Evolutionary conservation across 2,888 invertebrate genomes (phyloP).

Genomic region (Erynnis tages): DNA sequence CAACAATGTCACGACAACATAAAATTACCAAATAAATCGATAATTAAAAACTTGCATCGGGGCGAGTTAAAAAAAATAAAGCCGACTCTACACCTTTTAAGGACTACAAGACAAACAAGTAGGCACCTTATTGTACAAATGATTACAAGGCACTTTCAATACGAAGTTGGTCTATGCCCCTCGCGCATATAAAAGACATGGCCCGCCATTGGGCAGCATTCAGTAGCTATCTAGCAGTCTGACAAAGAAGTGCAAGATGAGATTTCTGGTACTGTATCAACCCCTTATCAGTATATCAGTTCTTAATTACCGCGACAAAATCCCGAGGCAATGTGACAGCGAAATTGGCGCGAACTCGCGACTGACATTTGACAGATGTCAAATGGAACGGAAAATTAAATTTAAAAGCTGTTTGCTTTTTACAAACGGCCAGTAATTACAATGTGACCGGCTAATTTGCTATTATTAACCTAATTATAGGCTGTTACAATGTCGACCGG

Average conservation of each 20-base stretch:
- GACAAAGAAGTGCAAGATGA: slow-evolving; percentile 77
- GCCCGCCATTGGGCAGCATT: slow-evolving; percentile 52
- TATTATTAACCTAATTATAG: slow-evolving; percentile 12
- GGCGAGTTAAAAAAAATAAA: slow-evolving; percentile 18
- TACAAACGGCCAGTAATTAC: neutral
- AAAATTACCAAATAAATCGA: slow-evolving; percentile 20
- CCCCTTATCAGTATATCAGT: slow-evolving; percentile 30
- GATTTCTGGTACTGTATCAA: slow-evolving; percentile 70
- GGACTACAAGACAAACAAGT: slow-evolving; percentile 33
- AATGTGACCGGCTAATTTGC: slow-evolving; percentile 3
- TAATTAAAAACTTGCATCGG: slow-evolving; percentile 23
- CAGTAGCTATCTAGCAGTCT: slow-evolving; percentile 79
- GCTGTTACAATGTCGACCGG: slow-evolving; percentile 7
- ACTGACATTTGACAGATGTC: slow-evolving; percentile 13
- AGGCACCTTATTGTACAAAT: slow-evolving; percentile 36
- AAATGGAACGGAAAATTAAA: neutral
- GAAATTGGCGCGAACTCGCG: slow-evolving; percentile 10
- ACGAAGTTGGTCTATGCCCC: slow-evolving; percentile 43
- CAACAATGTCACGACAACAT: neutral
- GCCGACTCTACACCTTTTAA: slow-evolving; percentile 23
- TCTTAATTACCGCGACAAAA: slow-evolving; percentile 5
- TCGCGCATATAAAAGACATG: slow-evolving; percentile 64
- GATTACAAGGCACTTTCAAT: slow-evolving; percentile 60
- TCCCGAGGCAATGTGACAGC: slow-evolving; percentile 13
- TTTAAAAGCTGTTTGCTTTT: neutral